These are phyloP conservation scores for Synanceia verrucosa DNA, from an alignment of 2,797 vertebrate species.

Conservation along the genomic window DNA sequence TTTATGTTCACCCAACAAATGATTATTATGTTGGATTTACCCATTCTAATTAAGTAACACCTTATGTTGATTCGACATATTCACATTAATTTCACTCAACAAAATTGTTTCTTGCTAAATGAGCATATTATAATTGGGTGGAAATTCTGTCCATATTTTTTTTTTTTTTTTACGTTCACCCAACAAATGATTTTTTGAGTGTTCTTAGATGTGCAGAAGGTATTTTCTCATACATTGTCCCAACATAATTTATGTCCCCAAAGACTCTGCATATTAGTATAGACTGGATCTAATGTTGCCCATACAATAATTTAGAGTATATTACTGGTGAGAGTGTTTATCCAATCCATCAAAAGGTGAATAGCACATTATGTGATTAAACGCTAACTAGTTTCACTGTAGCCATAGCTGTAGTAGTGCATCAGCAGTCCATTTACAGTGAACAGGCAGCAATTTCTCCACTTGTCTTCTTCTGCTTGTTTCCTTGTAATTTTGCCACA, in stretches of 20 bases:
- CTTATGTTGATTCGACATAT: no score
- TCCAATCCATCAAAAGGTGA: neutral
- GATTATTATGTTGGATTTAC: no score
- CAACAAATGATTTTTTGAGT: no score
- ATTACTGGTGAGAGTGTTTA: neutral
- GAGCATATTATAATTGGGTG: no score
- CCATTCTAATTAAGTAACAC: no score
- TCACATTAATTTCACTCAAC: no score
- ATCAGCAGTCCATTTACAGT: constrained; percentile 26
- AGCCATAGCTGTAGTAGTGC: neutral
- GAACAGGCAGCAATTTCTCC: constrained; percentile 28
- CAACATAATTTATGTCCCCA: neutral
- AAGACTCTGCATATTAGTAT: no score
- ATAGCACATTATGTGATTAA: neutral
- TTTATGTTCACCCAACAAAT: no score
- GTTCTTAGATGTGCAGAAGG: neutral
- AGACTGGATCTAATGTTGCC: no score
- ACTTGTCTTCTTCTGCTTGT: constrained; percentile 17
- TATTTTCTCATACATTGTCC: neutral
- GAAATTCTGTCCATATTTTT: no score
- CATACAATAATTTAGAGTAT: neutral
- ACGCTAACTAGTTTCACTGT: neutral
- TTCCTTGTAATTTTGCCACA: constrained; percentile 35
- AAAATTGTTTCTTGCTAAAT: no score
- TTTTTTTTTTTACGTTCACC: no score